Evolutionary conservation across 1,140 invertebrate species (phyloP), one percentile per base, ranked within the genome.

Genomic region (Centruroides sculpturatus): DNA sequence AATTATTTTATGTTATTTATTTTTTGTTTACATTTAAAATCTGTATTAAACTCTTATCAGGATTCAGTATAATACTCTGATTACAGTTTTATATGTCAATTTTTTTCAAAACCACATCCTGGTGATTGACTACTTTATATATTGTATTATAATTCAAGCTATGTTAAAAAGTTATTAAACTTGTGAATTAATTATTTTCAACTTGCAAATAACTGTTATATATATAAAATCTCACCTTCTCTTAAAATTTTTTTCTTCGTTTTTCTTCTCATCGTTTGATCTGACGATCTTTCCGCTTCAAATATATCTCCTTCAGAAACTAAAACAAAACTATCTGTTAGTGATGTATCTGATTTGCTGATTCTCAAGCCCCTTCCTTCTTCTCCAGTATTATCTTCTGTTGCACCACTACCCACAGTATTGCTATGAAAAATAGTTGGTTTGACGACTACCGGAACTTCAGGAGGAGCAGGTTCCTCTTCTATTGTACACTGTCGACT

Each of bases 311-410:
- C 77, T 66, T 83, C 83, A 5, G 81, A 81, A 10, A 92, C 80
- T 63, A 92, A 78, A 1, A 92, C 89, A 76, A 94, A 95, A 46
- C 87, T 87, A 67, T 94, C 92, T 0, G 87, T 90, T 3, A 93
- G 78, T 71, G 87, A 92, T 0, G 88, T 92, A 69, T 92, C 89
- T 53, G 87, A 91, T 76, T 92, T 92, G 71, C 88, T 92, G 1
- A 64, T 64, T 52, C 69, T 69, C 13, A 53, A 36, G 8, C 23
- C 23, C 7, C 23, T 23, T 36, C 35, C 35, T 36, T 53, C 51
- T 53, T 23, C 23, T 8, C 41, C 41, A 41, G 5, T 6, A 8
- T 41, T 41, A 6, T 41, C 41, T 36, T 53, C 51, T 34, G 51
- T 5, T 36, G 8, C 23, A 36, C 23, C 35, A 36, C 8, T 53